Conservation (phyloP, 2,888 invertebrate species). For the Microplitis deprimator region DNA sequence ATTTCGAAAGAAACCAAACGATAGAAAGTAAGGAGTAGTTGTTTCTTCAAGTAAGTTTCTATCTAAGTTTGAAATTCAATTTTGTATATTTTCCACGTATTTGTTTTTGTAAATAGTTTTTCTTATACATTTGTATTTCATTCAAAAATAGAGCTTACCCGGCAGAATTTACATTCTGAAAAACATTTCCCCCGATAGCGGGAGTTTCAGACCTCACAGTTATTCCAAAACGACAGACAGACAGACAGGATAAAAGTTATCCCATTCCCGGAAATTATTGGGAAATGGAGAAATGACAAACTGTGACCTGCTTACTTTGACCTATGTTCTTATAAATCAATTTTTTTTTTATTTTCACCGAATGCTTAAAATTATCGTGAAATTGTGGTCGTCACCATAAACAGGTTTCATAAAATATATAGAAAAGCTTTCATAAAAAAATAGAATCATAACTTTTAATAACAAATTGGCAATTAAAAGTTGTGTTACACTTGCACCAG, state of each 20-base stretch:
- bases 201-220: slow-evolving; percentile 21
- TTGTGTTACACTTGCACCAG: too few relatives aligned
- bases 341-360: neutral
- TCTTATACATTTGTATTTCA: neutral
- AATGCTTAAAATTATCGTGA: neutral
- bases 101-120: neutral
- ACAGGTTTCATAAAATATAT: too few relatives aligned
- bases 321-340: slow-evolving; percentile 19
- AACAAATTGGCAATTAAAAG: too few relatives aligned
- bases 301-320: slow-evolving; percentile 11
- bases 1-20: too few relatives aligned
- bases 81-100: neutral
- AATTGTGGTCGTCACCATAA: neutral
- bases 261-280: slow-evolving; percentile 58
- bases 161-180: neutral
- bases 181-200: slow-evolving; percentile 13
- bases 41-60: neutral
- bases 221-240: slow-evolving; percentile 31
- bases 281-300: slow-evolving; percentile 59
- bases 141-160: neutral
- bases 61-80: neutral
- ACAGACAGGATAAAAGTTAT: slow-evolving; percentile 46
- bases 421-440: too few relatives aligned
- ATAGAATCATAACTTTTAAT: too few relatives aligned
- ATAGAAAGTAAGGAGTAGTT: neutral